Percentiles rank a stretch among this genome's conserved stretches.
These are phyloP conservation scores for Diloba caeruleocephala DNA, from an alignment of 2,888 invertebrate genomes.

Conservation along the genomic window DNA sequence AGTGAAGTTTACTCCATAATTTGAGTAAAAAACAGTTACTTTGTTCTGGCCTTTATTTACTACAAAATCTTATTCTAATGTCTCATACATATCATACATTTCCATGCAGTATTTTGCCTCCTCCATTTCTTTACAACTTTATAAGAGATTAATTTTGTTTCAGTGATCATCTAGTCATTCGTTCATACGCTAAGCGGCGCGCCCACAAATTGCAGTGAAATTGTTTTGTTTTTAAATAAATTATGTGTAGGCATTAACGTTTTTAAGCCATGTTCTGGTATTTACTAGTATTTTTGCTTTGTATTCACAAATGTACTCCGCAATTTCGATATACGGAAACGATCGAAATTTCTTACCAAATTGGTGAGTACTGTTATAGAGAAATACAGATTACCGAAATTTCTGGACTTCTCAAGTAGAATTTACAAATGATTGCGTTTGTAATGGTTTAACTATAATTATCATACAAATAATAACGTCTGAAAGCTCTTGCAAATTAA, in stretches of 20 bases:
- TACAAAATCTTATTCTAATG: too few relatives aligned
- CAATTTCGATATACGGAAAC: conserved; percentile 63
- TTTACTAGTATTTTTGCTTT: conserved; percentile 55
- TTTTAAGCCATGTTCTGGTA: conserved; percentile 55
- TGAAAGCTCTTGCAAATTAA: too few relatives aligned
- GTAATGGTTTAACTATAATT: background rate
- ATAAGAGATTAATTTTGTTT: conserved; percentile 61
- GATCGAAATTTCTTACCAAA: conserved; percentile 67
- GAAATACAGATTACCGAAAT: background rate
- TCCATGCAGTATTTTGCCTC: conserved; percentile 31
- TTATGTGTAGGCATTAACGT: conserved; percentile 42
- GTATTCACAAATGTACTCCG: conserved; percentile 55
- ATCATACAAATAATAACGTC: too few relatives aligned
- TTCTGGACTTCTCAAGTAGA: background rate
- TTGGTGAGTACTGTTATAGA: conserved; percentile 67
- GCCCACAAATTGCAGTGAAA: conserved; percentile 48
- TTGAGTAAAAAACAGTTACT: too few relatives aligned
- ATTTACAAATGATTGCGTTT: background rate
- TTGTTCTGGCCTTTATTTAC: too few relatives aligned
- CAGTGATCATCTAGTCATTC: conserved; percentile 61
- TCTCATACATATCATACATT: background rate
- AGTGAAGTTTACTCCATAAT: too few relatives aligned
- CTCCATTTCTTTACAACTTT: conserved; percentile 53
- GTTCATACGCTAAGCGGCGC: conserved; percentile 54
- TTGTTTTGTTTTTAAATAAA: conserved; percentile 31